Conservation (phyloP, 2,888 invertebrate species). For the Apotomis betuletana region DNA sequence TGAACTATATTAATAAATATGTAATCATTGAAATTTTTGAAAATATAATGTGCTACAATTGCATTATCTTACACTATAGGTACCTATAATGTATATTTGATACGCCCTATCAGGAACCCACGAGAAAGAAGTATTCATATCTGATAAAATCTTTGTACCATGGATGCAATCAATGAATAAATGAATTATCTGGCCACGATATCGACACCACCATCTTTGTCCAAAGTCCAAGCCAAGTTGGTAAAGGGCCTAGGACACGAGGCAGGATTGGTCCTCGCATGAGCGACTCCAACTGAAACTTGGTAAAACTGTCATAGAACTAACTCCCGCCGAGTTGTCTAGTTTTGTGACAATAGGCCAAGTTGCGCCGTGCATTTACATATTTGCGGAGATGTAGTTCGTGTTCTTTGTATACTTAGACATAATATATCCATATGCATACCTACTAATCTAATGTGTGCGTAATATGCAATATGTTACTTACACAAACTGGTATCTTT, state of each 20-base stretch:
- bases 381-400: conserved; percentile 1
- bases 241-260: background rate
- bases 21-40: no score
- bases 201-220: background rate
- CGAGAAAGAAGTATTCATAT: no score
- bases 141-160: no score
- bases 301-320: conserved; percentile 12
- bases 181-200: no score
- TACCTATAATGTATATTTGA: no score
- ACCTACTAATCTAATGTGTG: no score
- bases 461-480: conserved; percentile 44
- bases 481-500: conserved; percentile 74
- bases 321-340: conserved; percentile 11
- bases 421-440: no score
- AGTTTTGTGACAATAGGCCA: conserved; percentile 25
- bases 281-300: conserved; percentile 10
- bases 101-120: no score
- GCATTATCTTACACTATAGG: no score
- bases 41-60: no score
- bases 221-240: background rate
- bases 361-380: conserved; percentile 14
- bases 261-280: conserved; percentile 12
- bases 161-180: no score
- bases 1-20: no score
- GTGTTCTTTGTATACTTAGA: background rate